Percentiles rank a stretch among this genome's conserved stretches.
phyloP scores from a whole-genome alignment of 2,113 vertebrate genomes.

The Semicossyphus pulcher region DNA sequence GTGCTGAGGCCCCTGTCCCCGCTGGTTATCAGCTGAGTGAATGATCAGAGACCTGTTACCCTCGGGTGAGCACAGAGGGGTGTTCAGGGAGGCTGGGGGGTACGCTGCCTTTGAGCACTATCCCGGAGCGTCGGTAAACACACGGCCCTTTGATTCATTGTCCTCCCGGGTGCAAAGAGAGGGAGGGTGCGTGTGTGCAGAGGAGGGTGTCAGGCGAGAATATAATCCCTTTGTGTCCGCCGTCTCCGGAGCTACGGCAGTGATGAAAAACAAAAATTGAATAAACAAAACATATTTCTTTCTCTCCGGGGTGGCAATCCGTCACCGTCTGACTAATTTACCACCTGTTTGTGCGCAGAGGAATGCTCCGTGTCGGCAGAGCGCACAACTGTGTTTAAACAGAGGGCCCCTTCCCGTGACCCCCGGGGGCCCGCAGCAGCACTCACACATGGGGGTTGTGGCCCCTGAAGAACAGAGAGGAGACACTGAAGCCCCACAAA shows the following conservation, averaged over 20 bases:
- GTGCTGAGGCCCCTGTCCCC: conserved; percentile 73
- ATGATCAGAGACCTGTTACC: conserved; percentile 67
- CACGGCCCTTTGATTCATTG: conserved; percentile 84
- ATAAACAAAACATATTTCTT: conserved; percentile 84
- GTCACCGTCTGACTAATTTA: conserved; percentile 82
- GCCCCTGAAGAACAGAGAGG: conserved; percentile 63
- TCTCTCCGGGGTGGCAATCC: conserved; percentile 78
- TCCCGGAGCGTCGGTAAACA: conserved; percentile 77
- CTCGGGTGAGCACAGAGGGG: conserved; percentile 59
- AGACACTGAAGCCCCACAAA: conserved; percentile 72
- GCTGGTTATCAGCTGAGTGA: conserved; percentile 76
- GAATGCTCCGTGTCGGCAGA: conserved; percentile 70
- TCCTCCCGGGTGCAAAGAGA: conserved; percentile 58
- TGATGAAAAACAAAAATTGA: conserved; percentile 81
- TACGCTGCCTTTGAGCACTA: conserved; percentile 65
- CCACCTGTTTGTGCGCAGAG: conserved; percentile 77
- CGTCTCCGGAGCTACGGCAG: conserved; percentile 80
- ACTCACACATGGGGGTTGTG: conserved; percentile 66
- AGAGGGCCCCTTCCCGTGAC: conserved; percentile 80
- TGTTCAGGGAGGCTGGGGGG: conserved; percentile 33
- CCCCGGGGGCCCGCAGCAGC: conserved; percentile 63
- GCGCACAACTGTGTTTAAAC: conserved; percentile 80
- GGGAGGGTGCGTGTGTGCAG: conserved; percentile 70
- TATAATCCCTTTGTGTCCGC: conserved; percentile 79
- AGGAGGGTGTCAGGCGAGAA: conserved; percentile 74